Conservation (phyloP, 1,140 invertebrate species). For the Nymphalis io region DNA sequence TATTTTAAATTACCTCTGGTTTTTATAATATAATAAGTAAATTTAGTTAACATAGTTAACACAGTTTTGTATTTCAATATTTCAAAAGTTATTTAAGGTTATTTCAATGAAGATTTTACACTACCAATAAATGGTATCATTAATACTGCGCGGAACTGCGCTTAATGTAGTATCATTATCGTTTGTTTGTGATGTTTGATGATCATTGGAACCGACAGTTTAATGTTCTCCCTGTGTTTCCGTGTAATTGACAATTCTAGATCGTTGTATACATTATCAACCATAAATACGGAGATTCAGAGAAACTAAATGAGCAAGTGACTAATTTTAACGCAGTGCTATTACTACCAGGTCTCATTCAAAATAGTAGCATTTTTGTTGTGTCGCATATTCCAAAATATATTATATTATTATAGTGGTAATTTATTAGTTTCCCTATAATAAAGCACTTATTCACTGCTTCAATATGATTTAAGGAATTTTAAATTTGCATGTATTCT, state of each 20-base stretch:
- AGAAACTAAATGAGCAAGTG: neutral
- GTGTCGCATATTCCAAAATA: too few relatives aligned
- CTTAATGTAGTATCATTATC: neutral
- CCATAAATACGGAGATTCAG: neutral
- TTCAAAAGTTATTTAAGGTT: too few relatives aligned
- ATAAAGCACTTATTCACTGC: too few relatives aligned
- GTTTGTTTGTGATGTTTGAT: slow-evolving; percentile 7
- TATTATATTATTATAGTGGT: too few relatives aligned
- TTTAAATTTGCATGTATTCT: too few relatives aligned
- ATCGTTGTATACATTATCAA: neutral
- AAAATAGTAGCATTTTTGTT: neutral
- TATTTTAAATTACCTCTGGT: too few relatives aligned
- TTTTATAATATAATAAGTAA: too few relatives aligned
- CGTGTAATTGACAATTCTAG: neutral
- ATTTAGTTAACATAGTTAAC: too few relatives aligned
- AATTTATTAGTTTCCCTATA: too few relatives aligned
- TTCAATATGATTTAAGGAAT: too few relatives aligned
- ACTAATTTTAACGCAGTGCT: neutral
- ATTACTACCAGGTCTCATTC: neutral
- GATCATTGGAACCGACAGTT: neutral
- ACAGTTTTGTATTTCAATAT: too few relatives aligned
- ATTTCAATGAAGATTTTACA: too few relatives aligned
- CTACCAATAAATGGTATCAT: neutral
- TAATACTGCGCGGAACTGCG: neutral
- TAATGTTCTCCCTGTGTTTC: neutral